Evolutionary conservation across 2,797 vertebrate species (phyloP).

Genomic region (Limnodromus scolopaceus): DNA sequence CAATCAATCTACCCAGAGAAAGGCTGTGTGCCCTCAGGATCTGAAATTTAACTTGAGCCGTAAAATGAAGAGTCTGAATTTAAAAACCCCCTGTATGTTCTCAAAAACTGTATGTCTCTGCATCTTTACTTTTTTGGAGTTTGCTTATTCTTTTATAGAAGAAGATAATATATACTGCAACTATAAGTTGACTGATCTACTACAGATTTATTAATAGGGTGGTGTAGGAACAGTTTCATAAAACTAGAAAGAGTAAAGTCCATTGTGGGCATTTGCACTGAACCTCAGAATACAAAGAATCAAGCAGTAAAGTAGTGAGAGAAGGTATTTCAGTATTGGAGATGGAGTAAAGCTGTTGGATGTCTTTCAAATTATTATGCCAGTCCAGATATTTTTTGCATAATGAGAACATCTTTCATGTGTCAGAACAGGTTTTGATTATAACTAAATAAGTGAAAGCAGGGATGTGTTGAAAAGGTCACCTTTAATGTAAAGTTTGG

Average conservation of each 20-base stretch:
- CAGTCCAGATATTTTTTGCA: slow-evolving; percentile 63
- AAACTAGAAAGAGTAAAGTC: not conserved
- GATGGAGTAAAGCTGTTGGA: slow-evolving; percentile 20
- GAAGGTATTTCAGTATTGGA: not conserved
- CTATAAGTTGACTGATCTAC: not conserved
- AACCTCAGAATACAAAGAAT: not conserved
- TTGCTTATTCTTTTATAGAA: not conserved
- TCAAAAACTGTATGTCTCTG: not conserved
- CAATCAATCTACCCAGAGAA: not conserved
- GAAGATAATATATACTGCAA: not conserved
- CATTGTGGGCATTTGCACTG: not conserved
- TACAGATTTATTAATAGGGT: not conserved
- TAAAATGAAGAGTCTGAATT: not conserved
- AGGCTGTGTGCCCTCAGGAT: not conserved
- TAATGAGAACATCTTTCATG: slow-evolving; percentile 76
- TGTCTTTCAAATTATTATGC: slow-evolving; percentile 75
- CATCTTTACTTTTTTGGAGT: not conserved
- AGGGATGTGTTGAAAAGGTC: slow-evolving; percentile 68
- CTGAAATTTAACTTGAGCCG: not conserved
- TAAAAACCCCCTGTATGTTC: not conserved
- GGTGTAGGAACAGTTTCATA: not conserved
- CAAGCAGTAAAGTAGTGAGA: not conserved
- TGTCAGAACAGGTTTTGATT: slow-evolving; percentile 73
- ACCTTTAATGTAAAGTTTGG: slow-evolving; percentile 71
- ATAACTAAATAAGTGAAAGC: slow-evolving; percentile 74